Evolutionary conservation across 2,113 vertebrate species (phyloP).

Genomic region (Cacatua alba): DNA sequence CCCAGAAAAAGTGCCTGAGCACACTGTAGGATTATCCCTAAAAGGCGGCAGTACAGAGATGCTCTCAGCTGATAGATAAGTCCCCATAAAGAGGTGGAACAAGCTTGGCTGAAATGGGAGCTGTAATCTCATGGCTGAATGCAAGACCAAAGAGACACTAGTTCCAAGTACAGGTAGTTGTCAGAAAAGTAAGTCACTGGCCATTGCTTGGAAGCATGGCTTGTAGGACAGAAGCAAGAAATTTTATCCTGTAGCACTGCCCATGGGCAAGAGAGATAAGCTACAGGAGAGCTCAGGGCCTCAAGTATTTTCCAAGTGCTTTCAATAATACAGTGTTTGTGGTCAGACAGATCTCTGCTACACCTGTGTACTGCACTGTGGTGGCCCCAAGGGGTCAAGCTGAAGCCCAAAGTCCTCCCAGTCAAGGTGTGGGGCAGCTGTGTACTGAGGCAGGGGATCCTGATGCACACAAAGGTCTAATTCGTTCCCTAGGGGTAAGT

Average conservation of each 20-base stretch:
- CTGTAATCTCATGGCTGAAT: accelerated
- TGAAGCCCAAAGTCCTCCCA: not conserved
- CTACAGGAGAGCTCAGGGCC: not conserved
- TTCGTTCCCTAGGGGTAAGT: not conserved
- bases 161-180: not conserved
- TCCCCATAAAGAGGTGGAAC: not conserved
- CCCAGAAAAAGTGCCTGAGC: not conserved
- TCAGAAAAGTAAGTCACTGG: not conserved
- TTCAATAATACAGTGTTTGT: not conserved
- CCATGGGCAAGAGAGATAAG: not conserved
- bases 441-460: too few species aligned
- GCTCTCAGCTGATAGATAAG: not conserved
- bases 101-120: not conserved
- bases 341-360: not conserved
- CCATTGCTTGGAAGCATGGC: not conserved
- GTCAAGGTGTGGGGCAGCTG: not conserved
- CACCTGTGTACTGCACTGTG: accelerated
- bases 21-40: not conserved
- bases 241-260: not conserved
- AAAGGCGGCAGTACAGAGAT: not conserved
- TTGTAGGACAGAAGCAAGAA: not conserved
- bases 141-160: not conserved
- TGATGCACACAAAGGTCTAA: not conserved
- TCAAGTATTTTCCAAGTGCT: not conserved
- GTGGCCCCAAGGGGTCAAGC: not conserved